Conservation (phyloP, 2,113 vertebrate species). For the Calypte anna region DNA sequence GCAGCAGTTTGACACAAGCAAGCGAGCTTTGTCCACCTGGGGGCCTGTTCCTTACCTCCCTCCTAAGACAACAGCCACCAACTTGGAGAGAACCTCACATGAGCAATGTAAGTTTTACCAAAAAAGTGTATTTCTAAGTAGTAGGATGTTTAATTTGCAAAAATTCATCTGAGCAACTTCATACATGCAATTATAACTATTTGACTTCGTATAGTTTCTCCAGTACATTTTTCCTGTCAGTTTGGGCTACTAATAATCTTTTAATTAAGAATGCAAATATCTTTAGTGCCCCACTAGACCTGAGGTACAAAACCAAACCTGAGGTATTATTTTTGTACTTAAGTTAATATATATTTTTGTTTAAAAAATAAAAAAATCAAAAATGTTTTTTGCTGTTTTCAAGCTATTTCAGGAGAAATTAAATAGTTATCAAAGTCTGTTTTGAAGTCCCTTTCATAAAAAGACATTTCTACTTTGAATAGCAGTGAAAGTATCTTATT, state of each 20-base stretch:
- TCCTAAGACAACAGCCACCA: conserved; percentile 88
- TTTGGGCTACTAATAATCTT: not conserved
- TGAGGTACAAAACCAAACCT: too few species aligned
- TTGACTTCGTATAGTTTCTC: not conserved
- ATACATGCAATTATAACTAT: not conserved
- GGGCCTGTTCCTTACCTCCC: conserved; percentile 94
- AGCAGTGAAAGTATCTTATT: not conserved
- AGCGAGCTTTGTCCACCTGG: conserved; percentile 96
- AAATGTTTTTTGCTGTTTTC: not conserved
- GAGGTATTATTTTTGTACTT: not conserved
- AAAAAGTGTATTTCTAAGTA: not conserved
- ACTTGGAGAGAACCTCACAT: conserved; percentile 84
- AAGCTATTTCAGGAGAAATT: not conserved
- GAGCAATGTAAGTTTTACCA: conserved; percentile 86
- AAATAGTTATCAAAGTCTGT: not conserved
- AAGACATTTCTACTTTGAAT: not conserved
- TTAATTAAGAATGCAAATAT: not conserved
- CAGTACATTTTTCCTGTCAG: not conserved
- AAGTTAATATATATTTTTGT: not conserved
- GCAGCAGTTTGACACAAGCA: conserved; percentile 98
- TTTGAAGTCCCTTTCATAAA: not conserved
- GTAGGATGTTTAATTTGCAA: not conserved
- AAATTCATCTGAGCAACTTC: not conserved
- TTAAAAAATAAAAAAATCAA: not conserved
- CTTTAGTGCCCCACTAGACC: not conserved